These are phyloP conservation scores for Lathronympha strigana DNA, from an alignment of 2,888 invertebrate genomes.

Conservation along the genomic window DNA sequence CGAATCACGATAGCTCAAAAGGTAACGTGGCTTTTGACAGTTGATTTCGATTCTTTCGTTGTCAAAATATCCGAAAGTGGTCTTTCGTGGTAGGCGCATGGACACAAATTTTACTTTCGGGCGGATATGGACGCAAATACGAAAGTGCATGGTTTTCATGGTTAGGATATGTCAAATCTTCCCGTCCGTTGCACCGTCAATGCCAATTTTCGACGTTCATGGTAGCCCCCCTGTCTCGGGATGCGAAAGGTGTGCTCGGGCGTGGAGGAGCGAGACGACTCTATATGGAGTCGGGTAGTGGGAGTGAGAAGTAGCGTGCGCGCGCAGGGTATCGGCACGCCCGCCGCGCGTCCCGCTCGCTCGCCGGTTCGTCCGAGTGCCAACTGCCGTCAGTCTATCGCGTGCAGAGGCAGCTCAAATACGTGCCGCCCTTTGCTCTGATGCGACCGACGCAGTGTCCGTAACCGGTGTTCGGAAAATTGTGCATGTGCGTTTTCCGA, in stretches of 20 bases:
- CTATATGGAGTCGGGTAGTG: constrained; percentile 58
- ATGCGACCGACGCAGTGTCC: constrained; percentile 82
- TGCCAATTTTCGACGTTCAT: too few relatives aligned
- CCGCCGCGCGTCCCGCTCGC: constrained; percentile 82
- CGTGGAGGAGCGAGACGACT: constrained; percentile 65
- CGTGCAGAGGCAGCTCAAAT: constrained; percentile 77
- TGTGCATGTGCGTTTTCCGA: constrained; percentile 84
- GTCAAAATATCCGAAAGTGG: too few relatives aligned
- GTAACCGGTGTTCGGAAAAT: constrained; percentile 83
- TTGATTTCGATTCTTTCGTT: too few relatives aligned
- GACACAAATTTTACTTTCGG: too few relatives aligned
- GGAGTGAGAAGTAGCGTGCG: constrained; percentile 72
- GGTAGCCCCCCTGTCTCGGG: too few relatives aligned
- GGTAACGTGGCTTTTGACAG: too few relatives aligned
- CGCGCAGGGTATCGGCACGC: constrained; percentile 78
- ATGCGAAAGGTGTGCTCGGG: constrained; percentile 81
- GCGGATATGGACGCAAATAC: too few relatives aligned
- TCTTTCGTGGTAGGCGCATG: too few relatives aligned
- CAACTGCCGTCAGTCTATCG: constrained; percentile 76
- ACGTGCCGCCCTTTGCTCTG: constrained; percentile 76
- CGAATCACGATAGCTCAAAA: too few relatives aligned
- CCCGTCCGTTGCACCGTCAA: too few relatives aligned
- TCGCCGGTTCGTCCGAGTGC: constrained; percentile 63
- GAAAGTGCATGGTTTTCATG: too few relatives aligned
- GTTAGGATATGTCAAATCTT: too few relatives aligned